A percentile compares a stretch with the other conserved stretches of the same genome.
Evolutionary conservation across 2,888 invertebrate genomes (phyloP).

Genomic region (Prosapia bicincta): DNA sequence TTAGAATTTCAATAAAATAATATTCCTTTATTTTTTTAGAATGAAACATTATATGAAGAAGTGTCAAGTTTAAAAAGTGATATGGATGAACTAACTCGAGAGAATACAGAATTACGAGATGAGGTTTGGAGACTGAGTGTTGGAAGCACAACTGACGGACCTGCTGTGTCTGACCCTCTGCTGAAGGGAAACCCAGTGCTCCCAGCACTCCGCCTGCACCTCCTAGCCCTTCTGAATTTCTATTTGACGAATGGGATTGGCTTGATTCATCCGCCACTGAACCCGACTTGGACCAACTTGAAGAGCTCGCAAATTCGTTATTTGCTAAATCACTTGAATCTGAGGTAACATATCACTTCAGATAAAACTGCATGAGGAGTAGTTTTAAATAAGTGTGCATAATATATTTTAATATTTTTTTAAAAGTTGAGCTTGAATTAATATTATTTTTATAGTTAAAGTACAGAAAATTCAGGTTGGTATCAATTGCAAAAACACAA

Average conservation of each 20-base stretch:
- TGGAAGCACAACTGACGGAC: slow-evolving; percentile 51
- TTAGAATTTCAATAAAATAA: too few relatives aligned
- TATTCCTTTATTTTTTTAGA: slow-evolving; percentile 41
- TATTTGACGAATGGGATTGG: slow-evolving; percentile 75
- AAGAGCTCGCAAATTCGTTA: slow-evolving; percentile 34
- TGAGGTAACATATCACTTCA: slow-evolving; percentile 5
- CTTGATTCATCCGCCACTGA: slow-evolving; percentile 62
- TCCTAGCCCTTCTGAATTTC: slow-evolving; percentile 53
- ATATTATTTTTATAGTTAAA: too few relatives aligned
- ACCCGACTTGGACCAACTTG: slow-evolving; percentile 66
- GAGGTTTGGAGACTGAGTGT: slow-evolving; percentile 30
- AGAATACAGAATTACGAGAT: slow-evolving; percentile 30
- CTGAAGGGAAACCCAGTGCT: slow-evolving; percentile 69
- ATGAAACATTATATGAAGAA: slow-evolving; percentile 61
- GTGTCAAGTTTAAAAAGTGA: slow-evolving; percentile 62
- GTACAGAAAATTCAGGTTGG: too few relatives aligned
- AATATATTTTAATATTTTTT: too few relatives aligned
- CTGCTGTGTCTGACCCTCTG: slow-evolving; percentile 87
- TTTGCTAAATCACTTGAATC: slow-evolving; percentile 30
- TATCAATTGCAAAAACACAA: too few relatives aligned
- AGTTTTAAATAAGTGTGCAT: too few relatives aligned
- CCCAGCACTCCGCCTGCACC: slow-evolving; percentile 48
- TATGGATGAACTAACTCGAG: slow-evolving; percentile 58
- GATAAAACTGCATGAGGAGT: neutral
- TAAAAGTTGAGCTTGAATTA: too few relatives aligned